Base-by-base conservation (phyloP, 2,888 invertebrate genomes). In the Napeogenes sylphis region DNA sequence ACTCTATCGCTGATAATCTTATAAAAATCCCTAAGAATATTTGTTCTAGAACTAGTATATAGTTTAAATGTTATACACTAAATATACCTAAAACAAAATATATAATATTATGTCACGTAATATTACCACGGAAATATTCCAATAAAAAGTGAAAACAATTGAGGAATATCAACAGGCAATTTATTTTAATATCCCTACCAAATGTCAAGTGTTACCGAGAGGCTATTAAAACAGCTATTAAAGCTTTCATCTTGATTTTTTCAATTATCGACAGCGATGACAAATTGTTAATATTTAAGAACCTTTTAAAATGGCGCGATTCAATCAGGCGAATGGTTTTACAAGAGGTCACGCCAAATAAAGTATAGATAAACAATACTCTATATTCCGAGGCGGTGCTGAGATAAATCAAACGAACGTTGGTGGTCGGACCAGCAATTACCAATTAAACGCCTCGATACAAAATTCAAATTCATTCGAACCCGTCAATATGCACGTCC, bases 341-440 rank as follows among this genome's bases (percentile, higher is more conserved):
- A 68, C 62, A 64, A 62, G 68, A 70, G 70, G 70, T 70, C 69
- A 69, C 32, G 58, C 68, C 62, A 66, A 69, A 69, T 68, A 70
- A 64, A 75, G 71, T 73, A 75, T 78, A 77, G 73, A 76, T 73
- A 78, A 79, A 83, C 81, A 80, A 81, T 83, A 83, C 77, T 79
- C 77, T 74, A 80, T 78, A 79, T 80, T 74, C 72, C 70, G 73
- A 75, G 86, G 87, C 84, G 85, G 77, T 77, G 62, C 81, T 70
- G 72, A 80, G 75, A 87, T 88, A 87, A 88, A 88, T 88, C 88
- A 87, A 74, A 67, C 62, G 73, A 75, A 82, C 82, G 87, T 87
- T 84, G 88, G 88, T 85, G 87, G 87, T 76, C 84, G 71, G 76
- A 82, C 82, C 79, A 65, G 78, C 82, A 84, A 89, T 89, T 89